phyloP scores from a whole-genome alignment of 2,797 vertebrate genomes.

The Thripadectes ignobilis region DNA sequence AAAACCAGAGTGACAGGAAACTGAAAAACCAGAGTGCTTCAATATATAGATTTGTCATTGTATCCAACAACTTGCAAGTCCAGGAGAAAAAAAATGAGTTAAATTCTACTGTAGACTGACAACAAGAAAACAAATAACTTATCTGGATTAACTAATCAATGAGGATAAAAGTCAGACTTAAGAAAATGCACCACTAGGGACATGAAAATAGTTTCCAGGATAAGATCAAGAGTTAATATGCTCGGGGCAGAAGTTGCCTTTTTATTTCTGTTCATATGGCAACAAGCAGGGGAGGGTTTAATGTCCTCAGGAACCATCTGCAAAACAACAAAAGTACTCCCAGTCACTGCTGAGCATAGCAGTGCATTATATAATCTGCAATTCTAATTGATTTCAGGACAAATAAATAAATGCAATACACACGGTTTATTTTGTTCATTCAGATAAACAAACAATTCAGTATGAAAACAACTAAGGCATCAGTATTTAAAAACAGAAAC shows the following conservation, averaged over 20 bases:
- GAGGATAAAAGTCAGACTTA: neutral
- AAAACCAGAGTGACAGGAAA: neutral
- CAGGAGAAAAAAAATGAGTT: neutral
- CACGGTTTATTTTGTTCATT: conserved; percentile 24
- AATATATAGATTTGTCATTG: conserved; percentile 8
- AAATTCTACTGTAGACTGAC: neutral
- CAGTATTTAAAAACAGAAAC: neutral
- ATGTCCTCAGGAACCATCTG: neutral
- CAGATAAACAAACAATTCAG: neutral
- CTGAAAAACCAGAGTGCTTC: neutral
- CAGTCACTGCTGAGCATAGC: neutral
- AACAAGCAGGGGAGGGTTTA: neutral
- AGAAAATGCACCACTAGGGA: neutral
- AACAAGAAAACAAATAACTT: conserved; percentile 6
- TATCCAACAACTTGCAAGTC: neutral
- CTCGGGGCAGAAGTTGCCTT: neutral
- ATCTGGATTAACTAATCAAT: conserved; percentile 2
- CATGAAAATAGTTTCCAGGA: neutral
- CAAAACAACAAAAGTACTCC: neutral
- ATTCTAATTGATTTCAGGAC: neutral
- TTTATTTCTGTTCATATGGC: conserved; percentile 8
- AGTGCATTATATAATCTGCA: neutral
- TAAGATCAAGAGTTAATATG: neutral
- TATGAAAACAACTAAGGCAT: neutral
- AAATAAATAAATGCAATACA: neutral